These are phyloP conservation scores for Notiomystis cincta DNA, from an alignment of 2,113 vertebrate species.

Conservation along the genomic window DNA sequence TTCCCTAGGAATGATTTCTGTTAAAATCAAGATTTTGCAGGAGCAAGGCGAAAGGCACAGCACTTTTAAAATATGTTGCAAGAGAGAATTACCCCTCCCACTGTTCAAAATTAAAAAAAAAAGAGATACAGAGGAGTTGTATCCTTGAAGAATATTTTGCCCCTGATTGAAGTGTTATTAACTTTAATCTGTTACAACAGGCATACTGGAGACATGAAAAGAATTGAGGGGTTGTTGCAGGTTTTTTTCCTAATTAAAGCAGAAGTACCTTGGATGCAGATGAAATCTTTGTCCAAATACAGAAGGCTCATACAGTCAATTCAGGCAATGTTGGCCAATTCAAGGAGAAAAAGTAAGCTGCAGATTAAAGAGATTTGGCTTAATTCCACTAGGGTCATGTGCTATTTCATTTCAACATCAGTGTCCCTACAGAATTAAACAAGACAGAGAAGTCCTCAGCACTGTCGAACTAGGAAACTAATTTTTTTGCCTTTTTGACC, in stretches of 20 bases:
- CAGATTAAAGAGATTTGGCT: slow-evolving; percentile 13
- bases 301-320: neutral
- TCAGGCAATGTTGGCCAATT: neutral
- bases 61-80: neutral
- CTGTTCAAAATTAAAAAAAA: neutral
- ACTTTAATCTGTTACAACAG: neutral
- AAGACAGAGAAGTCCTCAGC: neutral
- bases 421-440: neutral
- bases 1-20: neutral
- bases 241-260: neutral
- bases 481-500: neutral
- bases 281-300: neutral
- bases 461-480: neutral
- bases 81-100: neutral
- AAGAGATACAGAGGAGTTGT: neutral
- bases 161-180: neutral
- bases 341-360: neutral
- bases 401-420: neutral
- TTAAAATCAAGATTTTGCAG: neutral
- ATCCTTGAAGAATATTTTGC: neutral
- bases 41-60: neutral
- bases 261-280: neutral
- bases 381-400: neutral
- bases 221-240: fast-evolving
- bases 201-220: neutral